phyloP scores from a whole-genome alignment of 2,797 vertebrate genomes.

The Rhinogobio ventralis region DNA sequence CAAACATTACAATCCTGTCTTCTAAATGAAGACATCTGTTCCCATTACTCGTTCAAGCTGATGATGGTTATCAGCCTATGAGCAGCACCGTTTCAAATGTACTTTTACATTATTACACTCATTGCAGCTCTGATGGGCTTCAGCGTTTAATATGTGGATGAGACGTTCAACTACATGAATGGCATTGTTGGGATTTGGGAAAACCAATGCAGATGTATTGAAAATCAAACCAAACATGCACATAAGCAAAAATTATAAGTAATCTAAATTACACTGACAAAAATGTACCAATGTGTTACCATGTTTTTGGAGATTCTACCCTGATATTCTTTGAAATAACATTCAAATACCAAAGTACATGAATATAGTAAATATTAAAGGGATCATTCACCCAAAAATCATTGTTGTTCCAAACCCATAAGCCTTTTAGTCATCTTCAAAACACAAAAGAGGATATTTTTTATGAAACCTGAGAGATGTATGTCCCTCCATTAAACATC shows the following conservation, averaged over 20 bases:
- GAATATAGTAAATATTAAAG: background rate
- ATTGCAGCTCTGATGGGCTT: background rate
- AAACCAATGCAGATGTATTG: conserved; percentile 10
- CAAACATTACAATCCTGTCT: background rate
- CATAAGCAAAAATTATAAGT: conserved; percentile 34
- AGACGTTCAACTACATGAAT: background rate
- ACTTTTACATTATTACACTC: background rate
- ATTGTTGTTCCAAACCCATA: background rate
- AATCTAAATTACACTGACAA: background rate
- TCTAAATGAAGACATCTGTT: conserved; percentile 33
- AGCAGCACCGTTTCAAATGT: background rate
- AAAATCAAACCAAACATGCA: conserved; percentile 32
- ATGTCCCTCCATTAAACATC: background rate
- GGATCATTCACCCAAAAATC: background rate
- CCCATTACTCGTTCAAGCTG: background rate
- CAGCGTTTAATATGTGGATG: background rate
- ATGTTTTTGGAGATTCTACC: background rate
- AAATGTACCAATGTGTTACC: background rate
- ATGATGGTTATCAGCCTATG: conserved; percentile 7
- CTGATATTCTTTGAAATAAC: background rate
- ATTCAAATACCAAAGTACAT: background rate
- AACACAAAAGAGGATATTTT: background rate
- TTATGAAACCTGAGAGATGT: background rate
- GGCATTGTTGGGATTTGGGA: background rate
- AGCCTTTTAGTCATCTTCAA: background rate